A percentile compares a stretch with the other conserved stretches of the same genome.
Evolutionary conservation across 2,888 invertebrate genomes (phyloP).

Genomic region (Xestia sexstrigata): DNA sequence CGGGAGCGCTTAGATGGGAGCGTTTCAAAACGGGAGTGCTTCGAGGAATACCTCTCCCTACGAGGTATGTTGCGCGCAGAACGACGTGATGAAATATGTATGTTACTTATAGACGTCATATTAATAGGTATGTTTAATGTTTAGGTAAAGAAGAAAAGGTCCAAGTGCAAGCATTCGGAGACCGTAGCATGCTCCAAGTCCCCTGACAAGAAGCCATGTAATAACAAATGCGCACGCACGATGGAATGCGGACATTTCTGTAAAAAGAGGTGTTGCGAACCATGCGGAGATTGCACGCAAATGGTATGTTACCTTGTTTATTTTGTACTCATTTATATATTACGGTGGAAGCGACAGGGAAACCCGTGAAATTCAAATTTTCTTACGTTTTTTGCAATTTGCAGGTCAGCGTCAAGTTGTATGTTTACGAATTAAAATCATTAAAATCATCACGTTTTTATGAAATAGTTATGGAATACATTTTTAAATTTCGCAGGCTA

Average conservation of each 20-base stretch:
- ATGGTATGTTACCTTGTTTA: constrained; percentile 74
- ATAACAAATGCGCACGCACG: constrained; percentile 84
- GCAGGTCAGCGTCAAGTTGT: no score
- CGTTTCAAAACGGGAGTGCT: no score
- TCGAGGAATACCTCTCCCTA: no score
- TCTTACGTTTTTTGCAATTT: no score
- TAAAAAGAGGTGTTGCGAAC: constrained; percentile 84
- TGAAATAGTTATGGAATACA: no score
- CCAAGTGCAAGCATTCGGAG: constrained; percentile 86
- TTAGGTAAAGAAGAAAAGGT: constrained; percentile 84
- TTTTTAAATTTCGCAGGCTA: no score
- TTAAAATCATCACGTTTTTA: no score
- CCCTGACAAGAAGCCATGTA: constrained; percentile 82
- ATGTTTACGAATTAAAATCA: no score
- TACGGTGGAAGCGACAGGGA: no score
- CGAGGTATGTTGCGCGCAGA: not conserved
- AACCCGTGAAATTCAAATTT: no score
- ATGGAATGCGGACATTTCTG: constrained; percentile 89
- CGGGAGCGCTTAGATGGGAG: no score
- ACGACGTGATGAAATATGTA: not conserved
- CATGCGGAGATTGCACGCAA: constrained; percentile 85
- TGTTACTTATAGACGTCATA: not conserved
- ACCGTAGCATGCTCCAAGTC: constrained; percentile 82
- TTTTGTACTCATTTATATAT: constrained; percentile 7
- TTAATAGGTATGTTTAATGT: not conserved